Base-by-base conservation (phyloP, 2,888 invertebrate genomes). In the Epinotia ramella region DNA sequence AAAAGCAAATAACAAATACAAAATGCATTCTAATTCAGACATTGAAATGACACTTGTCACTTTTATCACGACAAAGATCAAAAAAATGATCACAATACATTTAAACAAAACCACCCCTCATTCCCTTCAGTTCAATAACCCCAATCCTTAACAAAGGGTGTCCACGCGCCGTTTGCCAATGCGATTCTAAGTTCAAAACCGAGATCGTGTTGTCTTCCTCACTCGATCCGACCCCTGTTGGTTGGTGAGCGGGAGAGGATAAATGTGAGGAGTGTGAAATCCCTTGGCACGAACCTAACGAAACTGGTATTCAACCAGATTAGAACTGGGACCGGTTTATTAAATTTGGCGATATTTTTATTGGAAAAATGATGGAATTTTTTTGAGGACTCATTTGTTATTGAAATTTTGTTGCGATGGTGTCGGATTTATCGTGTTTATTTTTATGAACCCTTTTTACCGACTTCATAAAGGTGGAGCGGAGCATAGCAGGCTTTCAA, bases 91-190 rank as follows among this genome's bases (percentile, higher is more conserved):
- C 73, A 79, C 79, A 71, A 66, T 81, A 86, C 81, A 80, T 80
- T 78, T 77, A 76, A 80, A 77, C 78, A 76, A 77, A 79, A 79
- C 78, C 82, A 78, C 80, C 82, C 80, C 83, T 83, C 81, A 73
- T 64, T 72, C 77, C n/a, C 57, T 79, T 76, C 77, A 80, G 87
- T 84, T 87, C 87, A 84, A 82, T 75, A 82, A 84, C 86, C 87
- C 81, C 80, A 80, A 80, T 82, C 72, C 73, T 77, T 71, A 78
- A 77, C 66, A 76, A 73, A 79, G 80, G 84, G 87, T 81, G 84
- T 84, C 84, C 86, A 84, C 80, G 83, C 81, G 81, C 79, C 67
- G 82, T 83, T 84, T 84, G 84, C 81, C 40, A 76, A 77, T 53
- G 18, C 56, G 6, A 60, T 68, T 6, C 24, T n/a, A 24, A 69